Evolutionary conservation across 2,113 vertebrate genomes (phyloP), one percentile per base, ranked within the genome.

Genomic region (Chlamydotis undulata): DNA sequence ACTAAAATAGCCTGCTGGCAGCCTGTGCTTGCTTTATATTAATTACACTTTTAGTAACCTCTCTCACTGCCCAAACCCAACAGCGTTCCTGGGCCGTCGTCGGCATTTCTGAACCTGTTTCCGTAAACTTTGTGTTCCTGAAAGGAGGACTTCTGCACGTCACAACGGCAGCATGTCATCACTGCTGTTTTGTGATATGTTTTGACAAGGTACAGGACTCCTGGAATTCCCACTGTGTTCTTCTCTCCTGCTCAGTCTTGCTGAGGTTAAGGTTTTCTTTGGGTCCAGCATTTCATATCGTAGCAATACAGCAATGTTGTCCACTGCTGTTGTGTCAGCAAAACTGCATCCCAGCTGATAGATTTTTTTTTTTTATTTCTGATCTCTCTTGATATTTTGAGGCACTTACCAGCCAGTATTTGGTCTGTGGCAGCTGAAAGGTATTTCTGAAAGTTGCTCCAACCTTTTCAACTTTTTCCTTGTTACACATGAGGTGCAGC

Each of bases 1-100:
- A 93, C 94, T 96, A 81, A 93, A 83, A 80, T 53, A 77, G 47
- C 61, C 49, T 18, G 6, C 69, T 84, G 87, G 65, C 91, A 94
- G 74, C 67, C n/a, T 26, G 17, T 69, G 57, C 79, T 89, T 92
- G 35, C 81, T 78, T 84, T 45, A 28, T 59, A 39, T 67, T 78
- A 84, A 33, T 45, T 79, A 76, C n/a, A 65, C 43, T 90, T 83
- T 81, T 24, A 74, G 52, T 90, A 93, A 83, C 35, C 45, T 24
- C 43, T 37, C 14, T 64, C 57, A 21, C 50, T 43, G 10, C 56
- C 73, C 7, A 13, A 47, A 47, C 31, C 6, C 9, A 74, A 10
- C 85, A 80, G 65, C 88, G 86, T 96, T 97, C 84, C 53, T 71
- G 37, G 41, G 78, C 74, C 53, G 53, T 33, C 50, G 25, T 35